phyloP scores from a whole-genome alignment of 37 sponge, comb jelly and placozoan species.

The Geodia barretti region DNA sequence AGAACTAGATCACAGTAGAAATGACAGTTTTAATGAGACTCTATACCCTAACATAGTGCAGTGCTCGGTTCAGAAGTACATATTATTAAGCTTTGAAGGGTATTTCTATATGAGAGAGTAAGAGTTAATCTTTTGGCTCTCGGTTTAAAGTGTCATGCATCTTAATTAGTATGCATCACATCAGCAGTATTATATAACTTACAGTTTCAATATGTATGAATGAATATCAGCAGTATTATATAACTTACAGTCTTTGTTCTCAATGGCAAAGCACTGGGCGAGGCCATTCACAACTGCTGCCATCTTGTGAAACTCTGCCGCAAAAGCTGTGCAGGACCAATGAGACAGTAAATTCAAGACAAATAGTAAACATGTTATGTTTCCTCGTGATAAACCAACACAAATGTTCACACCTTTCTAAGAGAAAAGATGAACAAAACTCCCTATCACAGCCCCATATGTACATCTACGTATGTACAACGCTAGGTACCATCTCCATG shows the following conservation, averaged over 20 bases:
- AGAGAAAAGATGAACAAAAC: no score
- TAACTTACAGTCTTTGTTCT: conserved; percentile 63
- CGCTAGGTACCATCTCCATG: no score
- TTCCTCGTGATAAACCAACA: not conserved
- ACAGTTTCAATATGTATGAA: conserved; percentile 36
- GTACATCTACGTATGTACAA: no score
- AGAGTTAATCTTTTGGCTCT: not conserved
- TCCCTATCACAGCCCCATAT: no score
- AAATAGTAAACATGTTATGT: not conserved
- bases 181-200: not conserved
- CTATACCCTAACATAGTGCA: no score
- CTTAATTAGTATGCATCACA: not conserved
- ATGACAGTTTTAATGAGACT: no score
- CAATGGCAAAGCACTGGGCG: conserved; percentile 52
- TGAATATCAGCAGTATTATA: not conserved
- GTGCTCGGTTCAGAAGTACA: no score
- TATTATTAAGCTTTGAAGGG: no score
- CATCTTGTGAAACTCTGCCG: conserved; percentile 74
- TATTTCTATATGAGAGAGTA: not conserved
- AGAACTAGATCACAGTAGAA: no score
- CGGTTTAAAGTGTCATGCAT: not conserved
- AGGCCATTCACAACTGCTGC: conserved; percentile 58
- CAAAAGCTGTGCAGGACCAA: conserved; percentile 79
- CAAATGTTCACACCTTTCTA: not conserved
- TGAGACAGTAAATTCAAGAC: no score